Evolutionary conservation across 2,113 vertebrate species (phyloP).

Genomic region (Ranitomeya variabilis): DNA sequence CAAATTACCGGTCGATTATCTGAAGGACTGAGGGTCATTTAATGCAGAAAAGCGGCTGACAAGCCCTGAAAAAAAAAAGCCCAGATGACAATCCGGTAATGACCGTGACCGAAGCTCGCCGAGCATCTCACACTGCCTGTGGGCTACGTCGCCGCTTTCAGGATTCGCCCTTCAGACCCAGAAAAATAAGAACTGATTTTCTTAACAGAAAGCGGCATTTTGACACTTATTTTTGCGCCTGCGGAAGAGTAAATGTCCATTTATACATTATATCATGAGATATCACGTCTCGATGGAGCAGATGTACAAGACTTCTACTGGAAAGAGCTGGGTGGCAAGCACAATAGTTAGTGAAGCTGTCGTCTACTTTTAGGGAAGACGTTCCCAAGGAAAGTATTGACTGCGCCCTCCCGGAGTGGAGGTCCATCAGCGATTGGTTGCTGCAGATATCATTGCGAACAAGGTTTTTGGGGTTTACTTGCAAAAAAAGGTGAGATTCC

Average conservation of each 20-base stretch:
- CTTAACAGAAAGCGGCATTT: slow-evolving; percentile 5
- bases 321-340: not conserved
- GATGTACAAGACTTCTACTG: not conserved
- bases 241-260: not conserved
- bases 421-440: too few species aligned
- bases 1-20: slow-evolving; percentile 36
- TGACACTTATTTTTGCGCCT: slow-evolving; percentile 27
- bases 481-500: too few species aligned
- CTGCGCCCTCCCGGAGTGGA: too few species aligned
- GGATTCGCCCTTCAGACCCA: slow-evolving; percentile 20
- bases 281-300: not conserved
- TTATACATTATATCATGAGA: not conserved
- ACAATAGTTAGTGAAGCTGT: not conserved
- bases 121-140: not conserved
- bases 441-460: too few species aligned
- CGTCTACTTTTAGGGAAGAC: too few species aligned
- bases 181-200: not conserved
- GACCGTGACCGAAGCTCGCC: not conserved
- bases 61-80: slow-evolving; percentile 13
- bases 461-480: too few species aligned
- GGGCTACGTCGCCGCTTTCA: not conserved
- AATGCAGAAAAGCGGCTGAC: not conserved
- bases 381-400: too few species aligned
- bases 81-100: slow-evolving; percentile 11
- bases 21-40: slow-evolving; percentile 49